Base-by-base conservation (phyloP, 1,140 invertebrate genomes). In the Dinoponera quadriceps region DNA sequence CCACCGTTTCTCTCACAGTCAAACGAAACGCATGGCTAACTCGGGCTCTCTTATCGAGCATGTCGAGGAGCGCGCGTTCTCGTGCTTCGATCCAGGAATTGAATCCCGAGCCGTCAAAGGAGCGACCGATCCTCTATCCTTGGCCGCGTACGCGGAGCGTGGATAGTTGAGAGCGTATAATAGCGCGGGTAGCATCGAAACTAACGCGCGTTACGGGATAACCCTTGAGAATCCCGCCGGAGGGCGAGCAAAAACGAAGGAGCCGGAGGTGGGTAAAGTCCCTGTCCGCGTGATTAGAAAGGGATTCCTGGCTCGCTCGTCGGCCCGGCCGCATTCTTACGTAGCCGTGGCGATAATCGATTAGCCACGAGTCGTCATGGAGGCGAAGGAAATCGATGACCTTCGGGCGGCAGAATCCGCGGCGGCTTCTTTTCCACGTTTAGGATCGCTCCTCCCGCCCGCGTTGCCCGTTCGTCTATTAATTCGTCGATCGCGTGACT, bases 331-430 rank as follows among this genome's bases (percentile, higher is more conserved):
- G 74, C 73, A 83, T 83, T 83, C 74, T 83, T 83, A 71, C 38
- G 54, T 20, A 68, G 71, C 48, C 75, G 82, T 69, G 29, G 57
- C 75, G 66, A 82, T 84, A 84, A 84, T 84, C 83, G 83, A 84
- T 84, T 82, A 29, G 80, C 68, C 77, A 84, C 77, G 66, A 84
- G 62, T 65, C 66, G 82, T 81, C 83, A 84, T 65, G 83, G 77
- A 73, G 59, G 66, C 77, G 77, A 84, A 73, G 77, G 77, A 57
- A 84, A 84, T 84, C 83, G 83, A 84, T 84, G 69, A 84, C 83
- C 83, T 65, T 66, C 48, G 29, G 77, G 51, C 74, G 54, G 51
- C 65, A 57, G 63, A 80, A 71, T 82, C 55, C 68, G 68, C 38
- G 51, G 62, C 48, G 38, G 66, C 27, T 71, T 82, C 57, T 71